Evolutionary conservation across 2,113 vertebrate species (phyloP), one percentile per base, ranked within the genome.

Genomic region (Catharus minimus): DNA sequence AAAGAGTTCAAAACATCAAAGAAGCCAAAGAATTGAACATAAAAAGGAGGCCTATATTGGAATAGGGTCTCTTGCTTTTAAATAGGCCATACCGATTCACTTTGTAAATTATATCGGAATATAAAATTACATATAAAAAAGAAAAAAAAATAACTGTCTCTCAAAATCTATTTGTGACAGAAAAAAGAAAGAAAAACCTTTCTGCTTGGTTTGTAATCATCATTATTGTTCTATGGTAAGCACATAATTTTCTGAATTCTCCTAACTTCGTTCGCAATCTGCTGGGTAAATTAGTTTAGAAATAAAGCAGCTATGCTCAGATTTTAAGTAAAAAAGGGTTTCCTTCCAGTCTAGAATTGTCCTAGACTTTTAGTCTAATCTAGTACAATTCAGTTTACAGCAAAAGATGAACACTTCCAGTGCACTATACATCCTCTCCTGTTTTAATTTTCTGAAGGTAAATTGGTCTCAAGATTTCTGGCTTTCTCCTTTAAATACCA

Each of bases 331-430:
- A 39, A 26, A 61, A 52, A 13, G 7, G 1, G 1, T 39, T 72
- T 82, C 4, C 8, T 83, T 77, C 22, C 5, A 65, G 15, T 46
- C 41, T 41, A 32, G 76, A 92, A 44, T 30, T 46, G 3, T 60
- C n/a, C 5, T 47, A 43, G 10, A n/a, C 22, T 66, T 15, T 13
- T 53, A 61, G 10, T 56, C 9, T 57, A 49, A 60, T 15, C 26
- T 44, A 41, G 1, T 49, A 17, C 5, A 38, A 14, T 61, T 82
- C 23, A 68, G 50, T 44, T 1, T 3, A 23, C 0, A 7, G 28
- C 26, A 11, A 77, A 93, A 47, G 24, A 20, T 32, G 9, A 72
- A 41, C 4, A 43, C 0, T 43, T 78, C 14, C 27, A 67, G 18
- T 43, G 15, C 5, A 16, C 38, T 41, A 24, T 43, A 75, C 10